phyloP scores from a whole-genome alignment of 2,888 invertebrate genomes.

The Mesorhabditis spiculigera region DNA sequence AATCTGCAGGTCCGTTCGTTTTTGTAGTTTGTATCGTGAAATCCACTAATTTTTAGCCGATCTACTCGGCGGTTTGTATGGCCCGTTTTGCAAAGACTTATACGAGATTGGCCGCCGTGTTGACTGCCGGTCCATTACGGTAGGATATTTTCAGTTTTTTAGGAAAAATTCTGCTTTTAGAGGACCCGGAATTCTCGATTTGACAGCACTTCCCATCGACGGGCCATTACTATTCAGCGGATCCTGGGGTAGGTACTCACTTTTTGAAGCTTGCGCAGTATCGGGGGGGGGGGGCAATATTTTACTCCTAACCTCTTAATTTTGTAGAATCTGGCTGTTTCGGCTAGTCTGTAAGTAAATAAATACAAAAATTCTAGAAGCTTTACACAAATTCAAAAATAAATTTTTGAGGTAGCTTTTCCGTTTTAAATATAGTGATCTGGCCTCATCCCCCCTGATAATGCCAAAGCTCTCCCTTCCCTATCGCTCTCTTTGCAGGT shows the following conservation, averaged over 20 bases:
- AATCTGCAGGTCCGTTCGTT: constrained; percentile 45
- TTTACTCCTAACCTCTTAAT: too few relatives aligned
- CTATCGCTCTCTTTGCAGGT: constrained; percentile 14
- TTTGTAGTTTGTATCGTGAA: not conserved
- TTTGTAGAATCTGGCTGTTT: too few relatives aligned
- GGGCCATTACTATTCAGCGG: constrained; percentile 55
- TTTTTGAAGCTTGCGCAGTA: too few relatives aligned
- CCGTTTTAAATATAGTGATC: too few relatives aligned
- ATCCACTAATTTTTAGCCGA: constrained; percentile 39
- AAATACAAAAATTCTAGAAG: too few relatives aligned
- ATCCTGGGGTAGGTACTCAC: constrained; percentile 42
- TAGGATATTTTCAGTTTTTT: not conserved
- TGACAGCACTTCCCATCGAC: constrained; percentile 54
- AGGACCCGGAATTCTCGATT: constrained; percentile 57
- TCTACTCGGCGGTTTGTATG: constrained; percentile 55
- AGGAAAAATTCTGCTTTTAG: not conserved
- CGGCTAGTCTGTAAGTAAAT: too few relatives aligned
- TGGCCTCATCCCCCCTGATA: too few relatives aligned
- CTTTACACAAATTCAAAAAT: not conserved
- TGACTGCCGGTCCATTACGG: constrained; percentile 54
- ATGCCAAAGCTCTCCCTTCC: not conserved
- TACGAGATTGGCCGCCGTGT: constrained; percentile 51
- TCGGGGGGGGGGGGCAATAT: not conserved
- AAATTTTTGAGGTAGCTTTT: not conserved
- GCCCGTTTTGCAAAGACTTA: constrained; percentile 42